phyloP scores from a whole-genome alignment of 2,888 invertebrate species.

The Allacma fusca region DNA sequence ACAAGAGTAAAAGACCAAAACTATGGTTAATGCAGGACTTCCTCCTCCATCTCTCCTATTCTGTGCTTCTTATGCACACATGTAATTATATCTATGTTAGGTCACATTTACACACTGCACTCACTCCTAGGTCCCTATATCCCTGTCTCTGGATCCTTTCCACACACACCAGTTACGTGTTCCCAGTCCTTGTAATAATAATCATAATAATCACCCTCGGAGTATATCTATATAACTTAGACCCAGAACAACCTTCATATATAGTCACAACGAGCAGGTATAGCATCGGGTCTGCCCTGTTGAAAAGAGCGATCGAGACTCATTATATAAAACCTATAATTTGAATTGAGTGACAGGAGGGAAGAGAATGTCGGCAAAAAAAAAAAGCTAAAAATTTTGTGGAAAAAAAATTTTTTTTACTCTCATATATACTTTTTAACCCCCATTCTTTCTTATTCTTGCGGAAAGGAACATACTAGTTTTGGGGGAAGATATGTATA shows the following conservation, averaged over 20 bases:
- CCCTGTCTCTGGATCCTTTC: background rate
- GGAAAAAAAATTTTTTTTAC: conserved; percentile 9
- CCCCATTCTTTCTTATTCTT: no score
- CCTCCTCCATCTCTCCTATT: conserved; percentile 13
- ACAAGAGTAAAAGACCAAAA: background rate
- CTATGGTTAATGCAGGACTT: conserved; percentile 28
- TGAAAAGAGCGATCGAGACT: conserved; percentile 38
- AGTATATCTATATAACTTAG: no score
- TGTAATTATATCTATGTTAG: background rate
- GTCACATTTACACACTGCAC: no score
- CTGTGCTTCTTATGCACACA: background rate
- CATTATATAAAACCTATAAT: conserved; percentile 48
- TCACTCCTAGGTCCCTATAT: no score
- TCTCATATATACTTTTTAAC: no score
- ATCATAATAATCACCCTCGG: no score
- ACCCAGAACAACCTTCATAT: background rate
- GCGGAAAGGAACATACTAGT: no score
- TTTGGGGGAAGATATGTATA: no score
- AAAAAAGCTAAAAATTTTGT: no score
- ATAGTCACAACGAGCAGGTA: background rate
- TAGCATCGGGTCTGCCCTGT: background rate
- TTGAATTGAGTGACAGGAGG: conserved; percentile 49
- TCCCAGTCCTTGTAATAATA: no score
- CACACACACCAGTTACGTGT: no score
- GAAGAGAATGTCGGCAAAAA: conserved; percentile 32